phyloP scores from a whole-genome alignment of 2,888 invertebrate species.

The Synergus itoensis region DNA sequence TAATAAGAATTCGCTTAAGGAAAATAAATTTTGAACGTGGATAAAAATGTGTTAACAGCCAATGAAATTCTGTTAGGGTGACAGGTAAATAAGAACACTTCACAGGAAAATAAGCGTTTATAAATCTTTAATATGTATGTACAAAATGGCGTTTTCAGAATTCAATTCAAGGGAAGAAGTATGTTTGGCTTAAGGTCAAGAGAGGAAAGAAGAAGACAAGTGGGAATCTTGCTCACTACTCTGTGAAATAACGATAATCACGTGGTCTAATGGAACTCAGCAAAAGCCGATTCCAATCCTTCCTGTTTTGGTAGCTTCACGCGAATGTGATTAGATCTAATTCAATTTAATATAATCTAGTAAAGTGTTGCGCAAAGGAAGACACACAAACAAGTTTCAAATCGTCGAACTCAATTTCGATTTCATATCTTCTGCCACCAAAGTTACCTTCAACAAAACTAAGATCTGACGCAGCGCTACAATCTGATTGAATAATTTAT shows the following conservation, averaged over 20 bases:
- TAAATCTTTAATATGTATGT: background rate
- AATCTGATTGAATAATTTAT: background rate
- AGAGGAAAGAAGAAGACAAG: background rate
- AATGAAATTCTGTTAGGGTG: background rate
- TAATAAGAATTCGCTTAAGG: background rate
- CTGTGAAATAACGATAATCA: conserved; percentile 30
- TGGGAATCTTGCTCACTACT: background rate
- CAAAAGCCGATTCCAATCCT: conserved; percentile 7
- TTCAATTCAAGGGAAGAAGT: conserved; percentile 2
- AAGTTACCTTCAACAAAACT: conserved; percentile 1
- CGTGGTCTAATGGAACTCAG: conserved; percentile 10
- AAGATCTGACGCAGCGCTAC: background rate
- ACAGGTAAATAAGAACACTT: background rate
- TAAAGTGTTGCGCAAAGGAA: conserved; percentile 36
- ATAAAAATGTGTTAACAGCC: background rate
- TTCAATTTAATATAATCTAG: conserved; percentile 37
- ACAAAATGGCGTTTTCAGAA: conserved; percentile 6
- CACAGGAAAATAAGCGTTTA: background rate
- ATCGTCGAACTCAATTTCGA: conserved; percentile 13
- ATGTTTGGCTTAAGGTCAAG: background rate
- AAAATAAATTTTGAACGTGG: background rate
- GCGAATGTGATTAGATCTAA: conserved; percentile 36
- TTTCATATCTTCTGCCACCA: conserved; percentile 5
- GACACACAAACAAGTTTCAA: background rate
- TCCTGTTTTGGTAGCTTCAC: conserved; percentile 25